Percentiles rank a stretch among this genome's conserved stretches.
phyloP scores from a whole-genome alignment of 2,888 invertebrate genomes.

The Apeira syringaria region DNA sequence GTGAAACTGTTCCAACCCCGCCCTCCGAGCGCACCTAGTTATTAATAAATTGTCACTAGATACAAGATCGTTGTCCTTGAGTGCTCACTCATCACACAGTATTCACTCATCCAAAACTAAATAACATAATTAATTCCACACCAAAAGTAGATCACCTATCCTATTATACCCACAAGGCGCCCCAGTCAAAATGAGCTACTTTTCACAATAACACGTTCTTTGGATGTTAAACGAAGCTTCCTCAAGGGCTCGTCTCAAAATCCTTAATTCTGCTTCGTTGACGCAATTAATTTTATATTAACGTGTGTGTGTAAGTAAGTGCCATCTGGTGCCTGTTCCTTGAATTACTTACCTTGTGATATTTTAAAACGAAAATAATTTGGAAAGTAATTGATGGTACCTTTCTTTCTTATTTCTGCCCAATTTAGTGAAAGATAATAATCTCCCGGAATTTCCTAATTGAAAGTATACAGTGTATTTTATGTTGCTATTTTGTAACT shows the following conservation, averaged over 20 bases:
- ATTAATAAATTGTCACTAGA: too few relatives aligned
- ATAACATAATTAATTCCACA: too few relatives aligned
- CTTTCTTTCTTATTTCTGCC: slow-evolving; percentile 10
- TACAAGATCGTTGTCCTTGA: too few relatives aligned
- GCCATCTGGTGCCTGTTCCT: slow-evolving; percentile 58
- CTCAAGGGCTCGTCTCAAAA: slow-evolving; percentile 45
- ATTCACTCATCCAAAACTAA: too few relatives aligned
- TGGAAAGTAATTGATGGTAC: slow-evolving; percentile 22
- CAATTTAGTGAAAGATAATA: slow-evolving; percentile 12
- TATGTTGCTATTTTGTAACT: neutral
- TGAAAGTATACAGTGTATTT: neutral
- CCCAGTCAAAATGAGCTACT: slow-evolving; percentile 15
- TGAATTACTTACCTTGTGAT: slow-evolving; percentile 43
- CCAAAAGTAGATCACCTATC: too few relatives aligned
- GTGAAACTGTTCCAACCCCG: too few relatives aligned
- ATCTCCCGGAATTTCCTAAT: slow-evolving; percentile 9
- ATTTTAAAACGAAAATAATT: slow-evolving; percentile 34
- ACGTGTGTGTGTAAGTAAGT: too few relatives aligned
- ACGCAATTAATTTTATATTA: slow-evolving; percentile 74
- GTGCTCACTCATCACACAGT: too few relatives aligned
- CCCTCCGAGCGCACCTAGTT: too few relatives aligned
- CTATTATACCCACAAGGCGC: too few relatives aligned
- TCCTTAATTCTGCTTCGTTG: slow-evolving; percentile 65
- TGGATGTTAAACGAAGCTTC: slow-evolving; percentile 43
- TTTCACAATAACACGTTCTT: slow-evolving; percentile 34